Base-by-base conservation (phyloP, 2,888 invertebrate species). In the Euphydryas editha region DNA sequence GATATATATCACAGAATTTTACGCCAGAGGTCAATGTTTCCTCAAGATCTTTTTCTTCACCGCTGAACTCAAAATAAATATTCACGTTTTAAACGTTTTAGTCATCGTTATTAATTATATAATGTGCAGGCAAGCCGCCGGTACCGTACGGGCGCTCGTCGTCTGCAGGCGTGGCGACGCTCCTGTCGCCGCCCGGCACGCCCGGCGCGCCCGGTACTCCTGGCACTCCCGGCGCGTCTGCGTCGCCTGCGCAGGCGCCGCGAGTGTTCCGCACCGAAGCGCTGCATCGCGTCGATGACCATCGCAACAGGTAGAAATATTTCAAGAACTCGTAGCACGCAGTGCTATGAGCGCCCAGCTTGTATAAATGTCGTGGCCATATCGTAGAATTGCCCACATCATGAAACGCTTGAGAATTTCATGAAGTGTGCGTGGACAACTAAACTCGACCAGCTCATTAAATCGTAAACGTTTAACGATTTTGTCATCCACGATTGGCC, bases 101-200 rank as follows among this genome's bases (percentile, higher is more conserved):
- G 24, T 24, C 24, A 24, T 2, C 2, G 2, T 24, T 2, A 24
- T 24, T 13, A 24, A 24, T n/a, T 24, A 24, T 5, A n/a, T n/a
- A 2, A 7, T 0, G 2, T 8, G 8, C 74, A 90, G 92, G 92
- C 76, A 95, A 95, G 88, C 96, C 96, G 61, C 95, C 95, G 0
- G 93, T 95, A 75, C 94, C 95, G 75, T 95, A 95, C 87, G 94
- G 95, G 0, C 94, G 95, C n/a, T 95, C 95, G 68, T 95, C 95
- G 74, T 92, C 92, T 0, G 92, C 92, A 56, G 93, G 93, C 71
- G 92, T 93, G 81, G 82, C 91, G 72, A 81, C 87, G 58, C 85
- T 90, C 65, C 71, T 72, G 71, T 84, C 90, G 0, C 90, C 90
- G 69, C 85, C 87, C 30, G 81, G 72, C 78, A 82, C 86, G 59